Base-by-base conservation (phyloP, 2,797 vertebrate species). In the Ambastaia sidthimunki region DNA sequence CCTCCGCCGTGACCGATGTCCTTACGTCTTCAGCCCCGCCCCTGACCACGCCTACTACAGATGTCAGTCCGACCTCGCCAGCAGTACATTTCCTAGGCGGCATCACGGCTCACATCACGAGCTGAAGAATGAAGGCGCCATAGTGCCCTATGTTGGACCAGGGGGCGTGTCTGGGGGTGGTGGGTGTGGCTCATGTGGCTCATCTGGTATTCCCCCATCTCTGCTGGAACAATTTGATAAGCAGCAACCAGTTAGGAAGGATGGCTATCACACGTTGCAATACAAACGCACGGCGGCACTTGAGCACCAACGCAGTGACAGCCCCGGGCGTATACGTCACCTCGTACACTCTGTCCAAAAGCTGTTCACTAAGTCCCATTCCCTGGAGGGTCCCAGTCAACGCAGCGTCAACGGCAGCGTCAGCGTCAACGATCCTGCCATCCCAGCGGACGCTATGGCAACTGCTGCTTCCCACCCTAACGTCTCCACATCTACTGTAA, bases 321-420 rank as follows among this genome's bases (percentile, higher is more conserved):
- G 97, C 88, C 97, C 97, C 0, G 97, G 97, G 19, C 94, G 97
- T 81, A 99, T 98, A 86, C 95, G 97, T 37, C 97, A 99, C 60
- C 93, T 99, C 6, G 97, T 98, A 23, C 97, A 98, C 81, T 98
- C 97, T 0, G 97, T 99, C 70, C 97, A 99, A 91, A 98, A 97
- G 89, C 96, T 99, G 83, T 99, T 99, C 80, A 98, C 97, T 86
- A 99, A 98, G 92, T 99, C 97, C 0, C 97, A 98, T 86, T 99
- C 97, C 0, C 90, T 99, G 83, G 97, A 99, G 87, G 97, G 96
- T 28, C 96, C 97, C 0, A 93, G 94, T 3, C 66, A 81, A 44
- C 71, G 90, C 86, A 66, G 79, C 86, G 7, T 93, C 69, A 95
- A 94, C 0, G 94, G 93, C 37, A 66, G 79, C 86, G 7, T 93